Conservation (phyloP, 2,888 invertebrate species). For the Endotricha flammealis region DNA sequence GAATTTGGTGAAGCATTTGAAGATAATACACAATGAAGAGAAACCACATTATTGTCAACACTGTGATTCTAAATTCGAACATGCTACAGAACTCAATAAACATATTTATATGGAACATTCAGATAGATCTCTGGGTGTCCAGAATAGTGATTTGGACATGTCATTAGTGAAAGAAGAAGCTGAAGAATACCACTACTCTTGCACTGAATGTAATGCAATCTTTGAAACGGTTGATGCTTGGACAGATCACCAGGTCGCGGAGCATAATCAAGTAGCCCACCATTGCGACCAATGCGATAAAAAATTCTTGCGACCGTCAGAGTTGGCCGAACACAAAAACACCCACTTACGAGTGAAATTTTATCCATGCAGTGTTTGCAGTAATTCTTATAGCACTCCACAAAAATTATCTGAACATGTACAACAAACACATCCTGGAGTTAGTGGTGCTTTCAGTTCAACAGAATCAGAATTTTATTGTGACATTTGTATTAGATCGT, state of each 20-base stretch:
- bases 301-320: slow-evolving; percentile 77
- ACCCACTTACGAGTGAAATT: slow-evolving; percentile 82
- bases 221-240: slow-evolving; percentile 77
- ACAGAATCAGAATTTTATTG: slow-evolving; percentile 70
- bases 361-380: slow-evolving; percentile 78
- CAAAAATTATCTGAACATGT: slow-evolving; percentile 79
- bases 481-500: slow-evolving; percentile 78
- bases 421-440: slow-evolving; percentile 67
- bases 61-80: slow-evolving; percentile 76
- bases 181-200: slow-evolving; percentile 77
- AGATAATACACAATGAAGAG: slow-evolving; percentile 66
- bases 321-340: slow-evolving; percentile 81
- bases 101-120: slow-evolving; percentile 80
- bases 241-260: slow-evolving; percentile 77
- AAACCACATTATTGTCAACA: slow-evolving; percentile 78
- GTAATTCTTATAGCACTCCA: slow-evolving; percentile 80
- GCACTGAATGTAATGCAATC: slow-evolving; percentile 79
- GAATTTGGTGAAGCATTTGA: slow-evolving; percentile 78
- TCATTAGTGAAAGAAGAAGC: slow-evolving; percentile 69
- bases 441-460: slow-evolving; percentile 35
- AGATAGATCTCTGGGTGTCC: slow-evolving; percentile 52
- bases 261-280: slow-evolving; percentile 73
- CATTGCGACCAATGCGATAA: slow-evolving; percentile 81
- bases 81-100: slow-evolving; percentile 75
- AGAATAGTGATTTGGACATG: slow-evolving; percentile 53